Base-by-base conservation (phyloP, 2,888 invertebrate species). In the Torymus aiolomorphi region DNA sequence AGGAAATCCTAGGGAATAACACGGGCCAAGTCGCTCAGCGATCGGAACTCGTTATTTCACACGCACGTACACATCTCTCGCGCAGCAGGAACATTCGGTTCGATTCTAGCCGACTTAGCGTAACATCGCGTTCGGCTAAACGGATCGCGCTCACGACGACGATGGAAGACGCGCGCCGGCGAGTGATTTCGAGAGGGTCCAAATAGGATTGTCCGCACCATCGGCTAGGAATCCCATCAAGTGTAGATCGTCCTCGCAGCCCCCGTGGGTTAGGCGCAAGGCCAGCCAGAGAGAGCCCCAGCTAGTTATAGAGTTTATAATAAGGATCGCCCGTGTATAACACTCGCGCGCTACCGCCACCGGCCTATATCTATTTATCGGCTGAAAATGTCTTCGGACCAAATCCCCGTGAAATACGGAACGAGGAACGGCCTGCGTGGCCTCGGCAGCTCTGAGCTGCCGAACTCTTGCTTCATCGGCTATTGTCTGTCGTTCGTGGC, bases 221-320 rank as follows among this genome's bases (percentile, higher is more conserved):
- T 90, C 90, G 90, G 89, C 88, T 89, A 90, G 88, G 86, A 90
- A 90, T 90, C 90, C 90, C 89, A 90, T 90, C 90, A 90, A 89
- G 89, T 84, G 82, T 89, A 89, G 89, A 88, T 66, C 69, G 87
- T 88, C 84, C 87, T 87, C 42, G 42, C 8, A 42, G 85, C 86
- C 87, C 81, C 83, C 16, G 10, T 84, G 84, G 84, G 85, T 85
- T 85, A 87, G 42, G n/a, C 49, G 61, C 82, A n/a, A 20, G 63
- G 51, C 42, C 75, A 82, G 80, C n/a, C n/a, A 83, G 82, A 75
- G 67, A 81, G 70, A 65, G 20, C 52, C 57, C 24, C 76, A 88
- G 88, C 88, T 88, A 89, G 88, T 88, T 89, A 42, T 42, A 80
- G 78, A 90, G 89, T 90, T 90, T 90, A 89, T 90, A 90, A 90